Conservation (phyloP, 2,113 vertebrate genomes). For the Anarrhichthys ocellatus region DNA sequence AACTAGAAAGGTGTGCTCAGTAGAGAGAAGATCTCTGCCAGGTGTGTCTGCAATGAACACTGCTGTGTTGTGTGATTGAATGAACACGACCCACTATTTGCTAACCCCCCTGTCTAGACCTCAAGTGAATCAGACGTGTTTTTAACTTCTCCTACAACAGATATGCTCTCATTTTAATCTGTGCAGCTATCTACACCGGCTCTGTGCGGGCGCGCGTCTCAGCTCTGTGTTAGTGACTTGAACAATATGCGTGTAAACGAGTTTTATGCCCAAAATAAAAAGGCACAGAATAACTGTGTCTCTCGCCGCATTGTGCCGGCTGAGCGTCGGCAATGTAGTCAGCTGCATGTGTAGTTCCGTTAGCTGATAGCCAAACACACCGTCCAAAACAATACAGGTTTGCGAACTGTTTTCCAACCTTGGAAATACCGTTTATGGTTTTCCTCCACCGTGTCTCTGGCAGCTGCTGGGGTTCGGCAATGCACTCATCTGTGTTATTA, state of each 20-base stretch:
- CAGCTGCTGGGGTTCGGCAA: background rate
- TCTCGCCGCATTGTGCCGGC: no score
- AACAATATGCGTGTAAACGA: no score
- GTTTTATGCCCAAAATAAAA: no score
- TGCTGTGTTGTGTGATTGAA: background rate
- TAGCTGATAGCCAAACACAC: background rate
- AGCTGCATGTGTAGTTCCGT: background rate
- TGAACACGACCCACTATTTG: background rate
- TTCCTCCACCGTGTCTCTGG: background rate
- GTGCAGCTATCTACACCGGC: no score
- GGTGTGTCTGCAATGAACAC: background rate
- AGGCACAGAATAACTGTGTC: background rate
- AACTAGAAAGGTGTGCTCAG: background rate
- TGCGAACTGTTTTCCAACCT: background rate
- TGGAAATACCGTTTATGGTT: background rate
- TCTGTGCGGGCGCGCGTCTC: no score
- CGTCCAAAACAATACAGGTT: background rate
- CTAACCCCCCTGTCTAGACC: no score
- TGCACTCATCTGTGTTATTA: conserved; percentile 4
- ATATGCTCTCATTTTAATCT: no score
- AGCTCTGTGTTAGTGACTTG: no score
- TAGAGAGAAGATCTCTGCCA: background rate
- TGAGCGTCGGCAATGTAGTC: background rate
- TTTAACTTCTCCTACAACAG: no score
- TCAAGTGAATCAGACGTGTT: no score